Evolutionary conservation across 2,888 invertebrate genomes (phyloP).

Genomic region (Copidosoma aretas): DNA sequence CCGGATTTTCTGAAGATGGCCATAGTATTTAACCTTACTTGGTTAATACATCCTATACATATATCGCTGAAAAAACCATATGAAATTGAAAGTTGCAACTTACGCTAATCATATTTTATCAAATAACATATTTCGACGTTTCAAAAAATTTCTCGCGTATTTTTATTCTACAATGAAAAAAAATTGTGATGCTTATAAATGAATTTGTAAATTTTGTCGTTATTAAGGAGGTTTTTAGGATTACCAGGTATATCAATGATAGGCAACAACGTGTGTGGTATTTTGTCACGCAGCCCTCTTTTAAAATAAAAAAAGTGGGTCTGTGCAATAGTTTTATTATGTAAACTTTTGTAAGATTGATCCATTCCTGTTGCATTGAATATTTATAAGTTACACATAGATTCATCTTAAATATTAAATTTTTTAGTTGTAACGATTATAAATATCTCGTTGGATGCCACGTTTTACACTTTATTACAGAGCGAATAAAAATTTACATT

Average conservation of each 20-base stretch:
- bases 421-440: conserved; percentile 17
- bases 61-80: too few relatives aligned
- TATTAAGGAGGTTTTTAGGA: too few relatives aligned
- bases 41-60: too few relatives aligned
- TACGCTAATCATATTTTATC: too few relatives aligned
- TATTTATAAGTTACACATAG: conserved; percentile 35
- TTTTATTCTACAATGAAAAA: too few relatives aligned
- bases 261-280: background rate
- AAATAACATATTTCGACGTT: too few relatives aligned
- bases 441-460: conserved; percentile 10
- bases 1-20: too few relatives aligned
- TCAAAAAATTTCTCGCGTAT: too few relatives aligned
- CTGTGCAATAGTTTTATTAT: conserved; percentile 34
- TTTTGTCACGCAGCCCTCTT: conserved; percentile 22
- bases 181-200: too few relatives aligned
- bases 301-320: conserved; percentile 20
- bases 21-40: too few relatives aligned
- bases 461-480: conserved; percentile 38
- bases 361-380: conserved; percentile 25
- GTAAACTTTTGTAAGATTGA: conserved; percentile 27
- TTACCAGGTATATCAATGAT: background rate
- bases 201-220: too few relatives aligned
- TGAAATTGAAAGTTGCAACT: too few relatives aligned
- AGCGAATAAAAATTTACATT: conserved; percentile 25
- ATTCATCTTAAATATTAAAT: conserved; percentile 27